Evolutionary conservation across 2,888 invertebrate genomes (phyloP), one percentile per base, ranked within the genome.

Genomic region (Eristalis tenax): DNA sequence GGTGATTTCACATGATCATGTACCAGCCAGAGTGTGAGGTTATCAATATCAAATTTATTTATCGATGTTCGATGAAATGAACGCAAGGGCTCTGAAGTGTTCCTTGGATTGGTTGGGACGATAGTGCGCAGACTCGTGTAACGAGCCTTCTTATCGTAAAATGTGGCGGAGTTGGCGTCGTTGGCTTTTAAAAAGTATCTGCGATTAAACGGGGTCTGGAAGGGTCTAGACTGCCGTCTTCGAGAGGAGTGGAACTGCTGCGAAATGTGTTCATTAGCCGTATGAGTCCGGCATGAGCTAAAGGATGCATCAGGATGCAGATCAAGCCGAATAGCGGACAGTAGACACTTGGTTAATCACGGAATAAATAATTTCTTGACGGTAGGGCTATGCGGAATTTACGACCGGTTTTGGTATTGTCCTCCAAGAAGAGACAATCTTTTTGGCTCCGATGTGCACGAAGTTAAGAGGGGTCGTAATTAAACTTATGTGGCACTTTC

Each of bases 241-340:
- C 32, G n/a, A 50, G 50, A 11, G 43, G 82, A 88, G 73, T 84
- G 76, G 81, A 84, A 83, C 79, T 89, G 83, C 89, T 76, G 89
- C 90, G 90, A 85, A 79, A 90, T 89, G 90, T 90, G 89, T 90
- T 90, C 89, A 90, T 90, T 56, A 57, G 26, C 32, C 1, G 13
- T 4, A 22, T 28, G 35, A 28, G 65, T 32, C 18, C 23, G 40
- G 38, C 13, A 38, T 1, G 4, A 43, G n/a, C 18, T 50, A 18
- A 18, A 18, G 50, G 18, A 5, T 8, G 5, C n/a, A 8, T 18
- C 50, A 8, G 50, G 5, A 15, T 43, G n/a, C 15, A n/a, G 4
- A 43, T n/a, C n/a, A 43, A 50, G 8, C 8, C n/a, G 18, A 18
- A 15, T 15, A 10, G n/a, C 50, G 18, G 8, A 18, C 50, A 50